Conservation (phyloP, 2,888 invertebrate genomes). For the Herminia tarsipennalis region DNA sequence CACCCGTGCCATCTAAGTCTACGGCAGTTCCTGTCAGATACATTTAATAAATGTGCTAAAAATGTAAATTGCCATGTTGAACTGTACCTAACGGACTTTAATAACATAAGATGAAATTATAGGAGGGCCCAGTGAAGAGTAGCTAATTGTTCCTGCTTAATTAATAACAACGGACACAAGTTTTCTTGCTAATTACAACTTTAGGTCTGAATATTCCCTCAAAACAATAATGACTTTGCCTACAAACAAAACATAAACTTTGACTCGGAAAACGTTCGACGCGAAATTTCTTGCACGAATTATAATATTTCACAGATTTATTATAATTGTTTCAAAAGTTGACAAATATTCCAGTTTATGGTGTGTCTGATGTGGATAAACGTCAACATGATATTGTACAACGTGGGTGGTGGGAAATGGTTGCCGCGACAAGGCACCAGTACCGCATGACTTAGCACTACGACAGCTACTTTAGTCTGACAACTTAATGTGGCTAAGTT, state of each 20-base stretch:
- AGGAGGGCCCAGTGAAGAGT: too few relatives aligned
- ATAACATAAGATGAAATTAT: too few relatives aligned
- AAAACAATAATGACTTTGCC: neutral
- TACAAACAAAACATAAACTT: neutral
- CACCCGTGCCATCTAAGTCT: too few relatives aligned
- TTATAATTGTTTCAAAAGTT: constrained; percentile 15
- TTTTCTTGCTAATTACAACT: too few relatives aligned
- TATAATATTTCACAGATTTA: neutral
- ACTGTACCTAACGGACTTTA: too few relatives aligned
- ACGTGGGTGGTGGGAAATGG: constrained; percentile 62
- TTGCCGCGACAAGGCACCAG: constrained; percentile 47
- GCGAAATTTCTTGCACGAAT: too few relatives aligned
- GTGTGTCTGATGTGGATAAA: constrained; percentile 42
- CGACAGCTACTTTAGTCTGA: constrained; percentile 54
- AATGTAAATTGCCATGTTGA: too few relatives aligned
- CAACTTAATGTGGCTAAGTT: constrained; percentile 48
- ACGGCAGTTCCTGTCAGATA: too few relatives aligned
- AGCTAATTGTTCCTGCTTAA: too few relatives aligned
- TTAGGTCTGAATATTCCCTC: neutral
- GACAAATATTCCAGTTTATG: constrained; percentile 39
- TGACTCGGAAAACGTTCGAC: neutral
- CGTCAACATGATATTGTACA: constrained; percentile 40
- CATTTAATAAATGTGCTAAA: too few relatives aligned
- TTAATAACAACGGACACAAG: too few relatives aligned
- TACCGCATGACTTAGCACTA: constrained; percentile 58